These are phyloP conservation scores for Sternotherus odoratus DNA, from an alignment of 2,797 vertebrate species.

Conservation along the genomic window DNA sequence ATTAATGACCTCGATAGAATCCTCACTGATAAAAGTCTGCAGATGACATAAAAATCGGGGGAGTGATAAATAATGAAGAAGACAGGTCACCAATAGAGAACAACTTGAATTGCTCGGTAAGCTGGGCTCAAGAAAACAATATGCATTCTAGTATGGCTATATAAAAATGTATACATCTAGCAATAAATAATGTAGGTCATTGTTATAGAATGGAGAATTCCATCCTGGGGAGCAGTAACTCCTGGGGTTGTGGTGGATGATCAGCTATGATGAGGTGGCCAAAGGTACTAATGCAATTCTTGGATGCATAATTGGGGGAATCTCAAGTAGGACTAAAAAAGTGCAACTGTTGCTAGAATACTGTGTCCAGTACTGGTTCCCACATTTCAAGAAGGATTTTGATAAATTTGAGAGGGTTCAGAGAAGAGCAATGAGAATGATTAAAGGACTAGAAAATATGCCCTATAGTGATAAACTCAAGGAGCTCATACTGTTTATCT, in stretches of 20 bases:
- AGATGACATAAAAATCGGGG: background rate
- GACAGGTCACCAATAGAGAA: background rate
- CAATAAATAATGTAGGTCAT: background rate
- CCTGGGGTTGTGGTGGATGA: background rate
- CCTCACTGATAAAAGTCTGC: background rate
- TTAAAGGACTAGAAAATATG: background rate
- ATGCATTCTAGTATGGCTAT: background rate
- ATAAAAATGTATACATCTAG: background rate
- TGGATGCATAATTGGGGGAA: background rate
- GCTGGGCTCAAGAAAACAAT: background rate
- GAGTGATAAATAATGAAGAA: background rate
- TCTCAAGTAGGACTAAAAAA: background rate
- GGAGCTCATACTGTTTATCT: background rate
- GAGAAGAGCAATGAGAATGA: background rate
- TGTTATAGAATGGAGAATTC: background rate
- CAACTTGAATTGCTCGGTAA: background rate
- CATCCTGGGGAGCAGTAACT: background rate
- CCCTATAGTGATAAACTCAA: background rate
- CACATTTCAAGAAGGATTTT: background rate
- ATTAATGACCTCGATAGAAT: background rate
- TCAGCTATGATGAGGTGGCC: background rate
- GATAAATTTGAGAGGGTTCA: background rate
- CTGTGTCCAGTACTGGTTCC: background rate
- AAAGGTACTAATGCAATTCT: background rate
- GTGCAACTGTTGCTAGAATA: background rate